These are phyloP conservation scores for Stratiomys singularior DNA, from an alignment of 2,888 invertebrate species.

Conservation along the genomic window DNA sequence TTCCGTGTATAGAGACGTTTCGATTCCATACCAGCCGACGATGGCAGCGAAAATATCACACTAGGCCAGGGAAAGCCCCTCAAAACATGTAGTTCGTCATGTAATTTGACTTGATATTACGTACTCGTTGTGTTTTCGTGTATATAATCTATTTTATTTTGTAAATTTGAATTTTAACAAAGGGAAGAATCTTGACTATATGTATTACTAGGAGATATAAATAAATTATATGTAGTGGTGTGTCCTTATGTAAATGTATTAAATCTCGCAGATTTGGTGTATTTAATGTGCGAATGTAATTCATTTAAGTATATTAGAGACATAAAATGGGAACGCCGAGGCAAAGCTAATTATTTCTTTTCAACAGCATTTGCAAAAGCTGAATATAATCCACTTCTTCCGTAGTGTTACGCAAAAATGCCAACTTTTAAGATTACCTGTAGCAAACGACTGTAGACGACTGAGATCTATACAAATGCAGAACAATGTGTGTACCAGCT, in stretches of 20 bases:
- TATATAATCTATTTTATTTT: slow-evolving; percentile 14
- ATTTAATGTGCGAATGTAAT: too few relatives aligned
- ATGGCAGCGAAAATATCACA: slow-evolving; percentile 72
- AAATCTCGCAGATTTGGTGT: neutral
- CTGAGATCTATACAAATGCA: too few relatives aligned
- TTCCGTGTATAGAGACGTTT: slow-evolving; percentile 74
- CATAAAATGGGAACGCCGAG: too few relatives aligned
- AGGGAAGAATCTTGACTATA: neutral
- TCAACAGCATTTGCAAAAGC: too few relatives aligned
- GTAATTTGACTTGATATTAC: slow-evolving; percentile 61
- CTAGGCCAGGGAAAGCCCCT: slow-evolving; percentile 75
- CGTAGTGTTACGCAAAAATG: too few relatives aligned
- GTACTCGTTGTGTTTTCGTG: neutral
- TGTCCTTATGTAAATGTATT: neutral
- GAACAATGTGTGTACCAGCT: too few relatives aligned
- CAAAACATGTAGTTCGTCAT: slow-evolving; percentile 75
- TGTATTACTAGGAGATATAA: slow-evolving; percentile 22
- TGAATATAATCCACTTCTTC: too few relatives aligned
- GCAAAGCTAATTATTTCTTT: too few relatives aligned
- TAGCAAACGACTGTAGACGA: too few relatives aligned
- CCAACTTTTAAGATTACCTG: too few relatives aligned
- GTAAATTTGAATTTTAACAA: slow-evolving; percentile 34
- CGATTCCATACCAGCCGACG: slow-evolving; percentile 73
- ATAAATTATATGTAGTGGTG: slow-evolving; percentile 9
- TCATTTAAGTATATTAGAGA: too few relatives aligned